A percentile compares a stretch with the other conserved stretches of the same genome.
phyloP scores from a whole-genome alignment of 2,113 vertebrate species.

The Nesogale talazaci region DNA sequence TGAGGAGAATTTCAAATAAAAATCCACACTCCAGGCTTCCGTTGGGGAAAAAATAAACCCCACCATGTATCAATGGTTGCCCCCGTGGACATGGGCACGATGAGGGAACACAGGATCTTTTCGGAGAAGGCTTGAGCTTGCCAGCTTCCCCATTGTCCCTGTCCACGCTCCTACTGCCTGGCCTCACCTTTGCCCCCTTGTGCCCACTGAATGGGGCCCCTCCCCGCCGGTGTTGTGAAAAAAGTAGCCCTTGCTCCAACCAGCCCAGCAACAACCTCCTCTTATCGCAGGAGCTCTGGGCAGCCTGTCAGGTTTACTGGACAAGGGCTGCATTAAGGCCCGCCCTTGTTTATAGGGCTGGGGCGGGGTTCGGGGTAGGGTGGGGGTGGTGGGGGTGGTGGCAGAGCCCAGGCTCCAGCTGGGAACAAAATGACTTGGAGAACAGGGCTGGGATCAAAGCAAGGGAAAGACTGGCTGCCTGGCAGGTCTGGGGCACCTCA shows the following conservation, averaged over 20 bases:
- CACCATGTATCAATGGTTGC: neutral
- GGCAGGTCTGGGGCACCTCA: neutral
- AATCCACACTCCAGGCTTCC: neutral
- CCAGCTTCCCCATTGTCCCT: neutral
- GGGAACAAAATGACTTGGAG: neutral
- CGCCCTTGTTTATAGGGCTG: constrained; percentile 33
- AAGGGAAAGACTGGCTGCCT: neutral
- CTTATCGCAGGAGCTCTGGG: constrained; percentile 65
- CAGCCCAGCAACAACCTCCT: neutral
- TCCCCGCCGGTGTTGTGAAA: constrained; percentile 7
- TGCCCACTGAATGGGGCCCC: neutral
- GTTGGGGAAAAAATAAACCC: neutral
- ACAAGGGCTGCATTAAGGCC: constrained; percentile 49
- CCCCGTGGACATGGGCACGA: neutral
- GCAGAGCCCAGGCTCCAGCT: neutral
- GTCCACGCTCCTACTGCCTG: no score
- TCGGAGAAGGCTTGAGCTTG: neutral
- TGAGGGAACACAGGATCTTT: neutral
- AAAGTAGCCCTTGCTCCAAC: neutral
- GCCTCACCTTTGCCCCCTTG: neutral
- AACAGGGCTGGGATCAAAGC: neutral
- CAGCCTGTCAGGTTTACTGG: neutral
- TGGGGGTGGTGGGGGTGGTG: neutral
- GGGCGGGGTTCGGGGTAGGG: neutral
- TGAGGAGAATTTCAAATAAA: neutral